Evolutionary conservation across 2,797 vertebrate genomes (phyloP), one percentile per base, ranked within the genome.

Genomic region (Valencia hispanica): DNA sequence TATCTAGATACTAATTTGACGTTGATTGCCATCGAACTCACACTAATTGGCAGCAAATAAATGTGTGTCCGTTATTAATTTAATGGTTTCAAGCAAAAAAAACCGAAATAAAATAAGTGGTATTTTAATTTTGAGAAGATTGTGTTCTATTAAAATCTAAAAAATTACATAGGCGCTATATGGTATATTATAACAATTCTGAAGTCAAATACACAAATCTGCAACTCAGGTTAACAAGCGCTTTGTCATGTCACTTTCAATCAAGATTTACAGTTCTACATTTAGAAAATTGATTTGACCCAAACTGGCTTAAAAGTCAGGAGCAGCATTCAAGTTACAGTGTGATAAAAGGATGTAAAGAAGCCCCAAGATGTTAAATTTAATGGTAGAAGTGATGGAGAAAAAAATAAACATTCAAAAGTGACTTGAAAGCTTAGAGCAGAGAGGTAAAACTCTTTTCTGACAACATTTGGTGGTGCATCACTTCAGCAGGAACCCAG

Each of bases 21-120:
- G 76, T 68, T 87, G 86, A 92, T 92, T 91, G 88, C 72, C n/a
- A 78, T 70, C 68, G 66, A 78, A 61, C 36, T 20, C 57, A 65
- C 22, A 71, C 79, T 88, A 91, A 90, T 82, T 88, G 85, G 78
- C 75, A 84, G 57, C 79, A 59, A 79, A 73, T 76, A 45, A 47
- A 83, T 78, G 71, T 81, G 82, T 81, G 80, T 84, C 75, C 48
- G 78, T 41, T 43, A 71, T 72, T 83, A 51, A 79, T 83, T 39
- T 75, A 20, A 66, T 66, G 63, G 36, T 41, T 66, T 66, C 36
- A 36, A 43, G 39, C 22, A 66, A 41, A 66, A 41, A 43, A 22
- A 22, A 20, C 17, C 39, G 45, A 43, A 17, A 45, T 27, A 17
- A 43, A 18, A 68, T 36, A 45, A 27, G 7, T 45, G 2, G 0